phyloP scores from a whole-genome alignment of 2,113 vertebrate species.

The Merops nubicus region DNA sequence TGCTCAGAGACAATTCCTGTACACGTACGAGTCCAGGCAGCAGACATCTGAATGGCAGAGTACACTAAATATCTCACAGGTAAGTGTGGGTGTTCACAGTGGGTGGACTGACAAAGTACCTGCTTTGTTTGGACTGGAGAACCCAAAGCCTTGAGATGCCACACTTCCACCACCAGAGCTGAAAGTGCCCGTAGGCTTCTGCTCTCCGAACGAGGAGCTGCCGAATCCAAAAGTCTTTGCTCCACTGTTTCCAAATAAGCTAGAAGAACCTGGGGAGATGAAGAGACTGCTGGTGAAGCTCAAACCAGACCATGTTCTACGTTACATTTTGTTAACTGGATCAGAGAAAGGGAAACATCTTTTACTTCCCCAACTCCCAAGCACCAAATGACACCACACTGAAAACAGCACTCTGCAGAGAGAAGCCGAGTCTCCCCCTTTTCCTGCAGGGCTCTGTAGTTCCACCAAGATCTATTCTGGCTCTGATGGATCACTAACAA shows the following conservation, averaged over 20 bases:
- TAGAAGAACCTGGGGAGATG: conserved; percentile 76
- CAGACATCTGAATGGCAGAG: background rate
- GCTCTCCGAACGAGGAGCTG: conserved; percentile 86
- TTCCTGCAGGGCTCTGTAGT: background rate
- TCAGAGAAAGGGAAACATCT: background rate
- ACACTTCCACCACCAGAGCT: conserved; percentile 88
- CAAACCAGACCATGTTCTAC: background rate
- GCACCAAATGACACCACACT: background rate
- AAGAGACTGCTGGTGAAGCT: background rate
- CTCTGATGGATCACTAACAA: background rate
- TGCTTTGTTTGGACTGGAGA: conserved; percentile 86
- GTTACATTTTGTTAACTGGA: background rate
- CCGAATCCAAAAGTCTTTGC: conserved; percentile 90
- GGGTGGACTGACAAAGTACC: conserved; percentile 72
- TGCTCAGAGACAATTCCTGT: background rate
- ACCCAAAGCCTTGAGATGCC: conserved; percentile 93
- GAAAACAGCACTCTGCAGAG: background rate
- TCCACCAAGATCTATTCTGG: background rate
- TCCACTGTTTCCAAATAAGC: conserved; percentile 89
- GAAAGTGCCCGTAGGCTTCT: conserved; percentile 91
- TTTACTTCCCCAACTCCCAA: background rate
- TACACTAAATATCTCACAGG: background rate
- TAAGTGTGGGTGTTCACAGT: rapidly evolving
- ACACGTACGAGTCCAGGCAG: background rate
- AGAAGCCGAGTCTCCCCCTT: background rate